Evolutionary conservation across 2,113 vertebrate species (phyloP), one percentile per base, ranked within the genome.

Genomic region (Menura novaehollandiae): DNA sequence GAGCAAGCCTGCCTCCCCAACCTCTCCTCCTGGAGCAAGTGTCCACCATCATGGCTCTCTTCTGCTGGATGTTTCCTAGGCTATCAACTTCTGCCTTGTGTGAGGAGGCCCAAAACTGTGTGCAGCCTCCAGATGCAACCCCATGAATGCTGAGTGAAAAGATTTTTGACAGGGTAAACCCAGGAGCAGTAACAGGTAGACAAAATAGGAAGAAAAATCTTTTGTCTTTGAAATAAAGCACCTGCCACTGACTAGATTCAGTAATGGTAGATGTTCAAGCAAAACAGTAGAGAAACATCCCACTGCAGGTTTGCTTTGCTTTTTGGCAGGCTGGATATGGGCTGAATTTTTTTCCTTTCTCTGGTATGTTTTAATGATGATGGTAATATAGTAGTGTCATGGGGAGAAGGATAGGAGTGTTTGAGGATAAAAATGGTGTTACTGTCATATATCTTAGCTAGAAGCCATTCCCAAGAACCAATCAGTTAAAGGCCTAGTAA

Each of bases 111-210:
- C 28, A 37, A 68, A 68, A 46, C 24, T 26, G 9, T 5, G 4
- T 13, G 17, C 22, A 44, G 26, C 13, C 46, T 26, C 43, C n/a
- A 35, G 33, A 32, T 73, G 35, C 14, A 71, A 24, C 10, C 24
- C 13, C 22, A 24, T 1, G 1, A 71, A 21, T 15, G 9, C 8
- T 52, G 21, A 81, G 5, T 28, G 27, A 62, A 77, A 91, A 58
- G 15, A 23, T 14, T 44, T 72, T 68, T 52, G 46, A 16, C n/a
- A 58, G 20, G 2, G 13, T 44, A 67, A 84, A 43, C 4, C 3
- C 46, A 62, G 35, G 27, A 77, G 7, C 0, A 0, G 26, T 44
- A 64, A 39, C 6, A 81, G 10, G 6, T 24, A 59, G 39, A 63
- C 15, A 59, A 67, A 93, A 67, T 3, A 63, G 18, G 19, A 93